Conservation (phyloP, 2,797 vertebrate genomes). For the Cheracebus regulus region DNA sequence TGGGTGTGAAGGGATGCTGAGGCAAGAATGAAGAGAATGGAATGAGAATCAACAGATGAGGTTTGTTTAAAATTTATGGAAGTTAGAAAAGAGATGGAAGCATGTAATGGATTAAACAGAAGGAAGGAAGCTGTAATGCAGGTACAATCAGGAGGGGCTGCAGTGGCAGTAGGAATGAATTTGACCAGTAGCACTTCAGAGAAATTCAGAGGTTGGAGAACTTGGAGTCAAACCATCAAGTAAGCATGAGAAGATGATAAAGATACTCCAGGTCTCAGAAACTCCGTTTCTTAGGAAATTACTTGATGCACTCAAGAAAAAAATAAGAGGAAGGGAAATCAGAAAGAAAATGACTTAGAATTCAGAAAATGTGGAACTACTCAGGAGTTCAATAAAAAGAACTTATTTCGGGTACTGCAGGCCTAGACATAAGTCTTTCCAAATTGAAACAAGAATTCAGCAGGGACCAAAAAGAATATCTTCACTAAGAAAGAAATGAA, state of each 20-base stretch:
- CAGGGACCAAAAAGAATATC: not conserved
- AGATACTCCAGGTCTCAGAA: not conserved
- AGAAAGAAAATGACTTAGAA: constrained; percentile 21
- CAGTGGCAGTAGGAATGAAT: not conserved
- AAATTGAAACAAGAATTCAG: constrained; percentile 8
- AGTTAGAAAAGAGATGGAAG: not conserved
- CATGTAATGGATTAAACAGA: not conserved
- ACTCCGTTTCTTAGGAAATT: not conserved
- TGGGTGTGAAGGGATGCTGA: not conserved
- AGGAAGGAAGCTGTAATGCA: not conserved
- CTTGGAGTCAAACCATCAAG: not conserved
- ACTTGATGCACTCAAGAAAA: not conserved
- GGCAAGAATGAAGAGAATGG: constrained; percentile 38
- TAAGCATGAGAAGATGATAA: not conserved
- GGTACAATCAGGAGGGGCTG: not conserved
- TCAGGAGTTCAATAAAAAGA: not conserved
- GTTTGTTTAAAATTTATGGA: not conserved
- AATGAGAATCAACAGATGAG: constrained; percentile 14
- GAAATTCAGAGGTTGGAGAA: not conserved
- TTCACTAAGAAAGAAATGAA: not conserved
- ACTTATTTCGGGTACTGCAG: not conserved
- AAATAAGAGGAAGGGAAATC: not conserved
- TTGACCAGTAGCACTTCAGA: not conserved
- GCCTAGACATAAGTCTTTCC: constrained; percentile 13
- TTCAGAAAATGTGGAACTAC: not conserved